Conservation (phyloP, 23 tunicate genomes). For the Halocynthia aurantium region DNA sequence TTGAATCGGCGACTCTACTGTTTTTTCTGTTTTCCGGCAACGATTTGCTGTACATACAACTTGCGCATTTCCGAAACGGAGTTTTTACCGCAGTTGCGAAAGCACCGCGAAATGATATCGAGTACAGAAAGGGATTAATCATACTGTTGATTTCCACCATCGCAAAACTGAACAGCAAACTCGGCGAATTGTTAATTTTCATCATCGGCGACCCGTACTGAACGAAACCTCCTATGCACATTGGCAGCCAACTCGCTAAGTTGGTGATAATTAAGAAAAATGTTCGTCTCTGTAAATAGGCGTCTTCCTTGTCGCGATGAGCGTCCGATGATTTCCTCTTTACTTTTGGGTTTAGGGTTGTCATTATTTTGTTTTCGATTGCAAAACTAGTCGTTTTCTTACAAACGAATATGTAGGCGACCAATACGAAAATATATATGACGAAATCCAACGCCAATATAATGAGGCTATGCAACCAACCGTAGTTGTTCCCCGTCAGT, state of each 20-base stretch:
- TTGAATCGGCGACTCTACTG: no score
- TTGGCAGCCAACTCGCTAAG: background rate
- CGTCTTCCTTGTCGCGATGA: background rate
- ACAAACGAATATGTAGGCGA: background rate
- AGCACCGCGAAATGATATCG: background rate
- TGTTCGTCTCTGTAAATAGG: background rate
- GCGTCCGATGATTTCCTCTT: background rate
- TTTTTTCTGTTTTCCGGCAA: no score
- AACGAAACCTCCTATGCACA: background rate
- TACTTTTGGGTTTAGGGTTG: background rate
- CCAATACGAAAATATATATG: background rate
- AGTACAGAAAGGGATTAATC: conserved; percentile 4
- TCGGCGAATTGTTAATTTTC: background rate
- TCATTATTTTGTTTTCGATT: background rate
- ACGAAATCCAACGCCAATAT: background rate
- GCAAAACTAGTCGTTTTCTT: background rate
- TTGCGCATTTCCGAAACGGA: no score
- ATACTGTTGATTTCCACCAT: conserved; percentile 5
- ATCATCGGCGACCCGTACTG: background rate
- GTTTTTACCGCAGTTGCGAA: no score
- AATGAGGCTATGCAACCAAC: background rate
- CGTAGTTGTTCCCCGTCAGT: background rate
- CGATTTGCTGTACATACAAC: no score
- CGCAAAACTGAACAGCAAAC: background rate
- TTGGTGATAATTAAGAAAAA: background rate